Evolutionary conservation across 2,113 vertebrate genomes (phyloP).

Genomic region (Varanus salvator): DNA sequence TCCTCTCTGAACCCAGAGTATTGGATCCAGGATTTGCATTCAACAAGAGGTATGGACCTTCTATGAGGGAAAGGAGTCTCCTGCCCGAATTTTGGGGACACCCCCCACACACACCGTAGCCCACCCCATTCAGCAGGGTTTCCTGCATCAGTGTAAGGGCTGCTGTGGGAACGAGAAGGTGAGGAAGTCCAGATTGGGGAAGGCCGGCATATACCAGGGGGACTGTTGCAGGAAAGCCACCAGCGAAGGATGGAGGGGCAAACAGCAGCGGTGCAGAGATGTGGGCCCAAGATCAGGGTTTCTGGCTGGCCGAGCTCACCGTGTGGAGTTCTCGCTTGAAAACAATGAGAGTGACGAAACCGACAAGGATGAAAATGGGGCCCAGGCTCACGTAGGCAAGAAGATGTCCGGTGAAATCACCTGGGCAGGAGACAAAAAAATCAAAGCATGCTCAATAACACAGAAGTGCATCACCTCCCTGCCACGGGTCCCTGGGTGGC

Average conservation of each 20-base stretch:
- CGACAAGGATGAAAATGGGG: constrained; percentile 91
- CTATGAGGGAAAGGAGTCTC: too few species aligned
- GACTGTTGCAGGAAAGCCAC: background rate
- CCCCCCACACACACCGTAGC: too few species aligned
- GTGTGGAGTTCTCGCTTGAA: constrained; percentile 99
- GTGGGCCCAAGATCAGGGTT: background rate
- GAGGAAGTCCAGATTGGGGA: too few species aligned
- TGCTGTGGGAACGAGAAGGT: too few species aligned
- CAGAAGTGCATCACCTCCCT: too few species aligned
- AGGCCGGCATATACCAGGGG: background rate
- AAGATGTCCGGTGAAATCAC: constrained; percentile 91
- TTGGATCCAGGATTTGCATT: too few species aligned
- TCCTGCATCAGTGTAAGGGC: too few species aligned
- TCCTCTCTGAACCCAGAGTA: background rate
- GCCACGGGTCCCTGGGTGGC: too few species aligned
- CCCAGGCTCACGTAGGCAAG: constrained; percentile 94
- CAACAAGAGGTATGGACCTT: too few species aligned
- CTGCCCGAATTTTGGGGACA: too few species aligned
- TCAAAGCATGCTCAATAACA: background rate
- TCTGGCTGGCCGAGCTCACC: constrained; percentile 78
- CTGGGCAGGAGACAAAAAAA: constrained; percentile 72
- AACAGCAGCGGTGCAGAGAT: too few species aligned
- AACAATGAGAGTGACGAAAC: constrained; percentile 95
- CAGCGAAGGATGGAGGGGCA: background rate
- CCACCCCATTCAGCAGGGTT: too few species aligned